phyloP scores from a whole-genome alignment of 1,140 invertebrate species.

The Calliphora vicina region DNA sequence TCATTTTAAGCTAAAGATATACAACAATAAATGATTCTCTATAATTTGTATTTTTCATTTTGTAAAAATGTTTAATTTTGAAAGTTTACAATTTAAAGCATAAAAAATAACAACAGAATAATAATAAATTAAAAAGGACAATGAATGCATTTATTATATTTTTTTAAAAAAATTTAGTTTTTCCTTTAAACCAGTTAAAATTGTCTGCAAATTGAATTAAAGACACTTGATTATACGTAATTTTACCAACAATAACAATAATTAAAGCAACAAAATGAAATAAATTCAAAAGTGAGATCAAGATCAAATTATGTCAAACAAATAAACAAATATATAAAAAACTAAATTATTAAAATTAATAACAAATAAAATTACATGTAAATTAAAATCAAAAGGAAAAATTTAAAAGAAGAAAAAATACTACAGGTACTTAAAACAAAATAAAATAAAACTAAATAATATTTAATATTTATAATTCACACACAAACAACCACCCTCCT shows the following conservation, averaged over 20 bases:
- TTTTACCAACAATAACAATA: conserved; percentile 17
- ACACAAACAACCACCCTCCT: neutral
- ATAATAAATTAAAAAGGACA: neutral
- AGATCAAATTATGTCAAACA: conserved; percentile 19
- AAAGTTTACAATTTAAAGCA: neutral
- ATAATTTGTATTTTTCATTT: neutral
- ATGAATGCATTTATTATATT: too few relatives aligned
- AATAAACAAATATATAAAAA: neutral
- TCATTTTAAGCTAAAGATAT: neutral
- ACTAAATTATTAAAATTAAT: neutral
- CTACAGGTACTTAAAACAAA: conserved; percentile 20
- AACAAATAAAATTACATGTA: conserved; percentile 18
- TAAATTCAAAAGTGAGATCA: conserved; percentile 3
- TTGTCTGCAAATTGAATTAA: neutral
- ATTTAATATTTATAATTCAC: conserved; percentile 17
- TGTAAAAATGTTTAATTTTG: neutral
- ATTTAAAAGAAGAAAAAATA: neutral
- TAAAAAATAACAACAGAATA: neutral
- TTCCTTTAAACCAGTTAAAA: neutral
- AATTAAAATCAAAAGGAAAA: conserved; percentile 20
- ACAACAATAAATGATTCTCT: too few relatives aligned
- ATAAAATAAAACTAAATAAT: conserved; percentile 19
- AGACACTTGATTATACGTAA: conserved; percentile 22
- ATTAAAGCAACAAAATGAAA: conserved; percentile 21
- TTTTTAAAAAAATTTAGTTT: too few relatives aligned